phyloP scores from a whole-genome alignment of 2,113 vertebrate species.

The Proteles cristata region DNA sequence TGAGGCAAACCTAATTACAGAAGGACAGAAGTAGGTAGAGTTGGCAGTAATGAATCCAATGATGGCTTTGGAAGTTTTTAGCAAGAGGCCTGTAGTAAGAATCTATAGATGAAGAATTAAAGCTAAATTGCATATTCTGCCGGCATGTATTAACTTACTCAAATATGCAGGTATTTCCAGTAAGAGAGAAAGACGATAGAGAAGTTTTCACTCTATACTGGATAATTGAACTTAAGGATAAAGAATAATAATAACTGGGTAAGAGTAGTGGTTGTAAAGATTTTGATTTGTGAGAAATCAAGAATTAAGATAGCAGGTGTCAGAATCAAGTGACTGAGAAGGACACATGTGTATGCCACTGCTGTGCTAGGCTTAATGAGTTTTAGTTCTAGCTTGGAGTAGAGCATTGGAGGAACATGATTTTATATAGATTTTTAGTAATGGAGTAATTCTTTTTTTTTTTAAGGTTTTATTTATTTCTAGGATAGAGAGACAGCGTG shows the following conservation, averaged over 20 bases:
- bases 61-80: slow-evolving; percentile 41
- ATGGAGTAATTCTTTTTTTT: slow-evolving; percentile 57
- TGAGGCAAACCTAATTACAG: slow-evolving; percentile 3
- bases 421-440: slow-evolving; percentile 44
- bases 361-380: background rate
- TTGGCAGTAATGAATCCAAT: slow-evolving; percentile 43
- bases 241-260: slow-evolving; percentile 32
- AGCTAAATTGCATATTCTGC: background rate
- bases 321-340: slow-evolving; percentile 27
- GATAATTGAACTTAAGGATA: slow-evolving; percentile 40
- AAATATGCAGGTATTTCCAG: slow-evolving; percentile 36
- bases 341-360: background rate
- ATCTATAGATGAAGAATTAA: slow-evolving; percentile 54
- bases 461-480: too few species aligned
- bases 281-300: background rate
- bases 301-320: background rate
- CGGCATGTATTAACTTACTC: slow-evolving; percentile 30
- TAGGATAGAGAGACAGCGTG: too few species aligned
- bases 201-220: slow-evolving; percentile 9
- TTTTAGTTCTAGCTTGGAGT: background rate
- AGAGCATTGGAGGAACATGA: background rate
- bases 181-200: background rate
- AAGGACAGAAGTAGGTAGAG: background rate
- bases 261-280: background rate
- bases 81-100: background rate